These are phyloP conservation scores for Mythimna impura DNA, from an alignment of 2,888 invertebrate species.

Conservation along the genomic window DNA sequence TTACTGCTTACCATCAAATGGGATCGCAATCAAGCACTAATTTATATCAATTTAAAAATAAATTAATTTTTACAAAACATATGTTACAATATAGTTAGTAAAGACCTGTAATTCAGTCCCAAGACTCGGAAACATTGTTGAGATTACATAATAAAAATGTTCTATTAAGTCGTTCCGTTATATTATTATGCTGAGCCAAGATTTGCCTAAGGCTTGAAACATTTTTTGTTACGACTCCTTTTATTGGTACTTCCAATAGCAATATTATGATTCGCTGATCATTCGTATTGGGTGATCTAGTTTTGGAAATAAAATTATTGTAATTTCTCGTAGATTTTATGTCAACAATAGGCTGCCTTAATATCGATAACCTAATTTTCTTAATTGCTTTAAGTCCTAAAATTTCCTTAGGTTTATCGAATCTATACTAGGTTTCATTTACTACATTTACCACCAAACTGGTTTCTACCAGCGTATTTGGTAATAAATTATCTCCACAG, in stretches of 20 bases:
- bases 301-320: conserved; percentile 5
- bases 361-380: neutral
- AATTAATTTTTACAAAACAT: neutral
- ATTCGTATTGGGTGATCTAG: neutral
- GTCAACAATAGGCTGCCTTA: neutral
- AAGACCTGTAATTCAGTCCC: conserved; percentile 2
- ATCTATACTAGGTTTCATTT: too few species aligned
- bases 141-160: conserved; percentile 55
- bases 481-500: too few species aligned
- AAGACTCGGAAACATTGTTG: conserved; percentile 32
- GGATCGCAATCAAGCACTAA: too few species aligned
- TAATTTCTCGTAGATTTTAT: neutral
- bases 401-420: too few species aligned
- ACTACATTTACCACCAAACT: too few species aligned
- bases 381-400: neutral
- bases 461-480: too few species aligned
- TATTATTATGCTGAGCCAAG: conserved; percentile 18
- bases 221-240: conserved; percentile 25
- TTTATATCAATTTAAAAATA: too few species aligned
- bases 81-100: neutral
- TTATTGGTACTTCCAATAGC: conserved; percentile 33
- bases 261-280: conserved; percentile 35
- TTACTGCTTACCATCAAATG: too few species aligned
- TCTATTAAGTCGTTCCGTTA: conserved; percentile 36
- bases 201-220: conserved; percentile 17